These are phyloP conservation scores for Nymphicus hollandicus DNA, from an alignment of 2,113 vertebrate genomes.

Conservation along the genomic window DNA sequence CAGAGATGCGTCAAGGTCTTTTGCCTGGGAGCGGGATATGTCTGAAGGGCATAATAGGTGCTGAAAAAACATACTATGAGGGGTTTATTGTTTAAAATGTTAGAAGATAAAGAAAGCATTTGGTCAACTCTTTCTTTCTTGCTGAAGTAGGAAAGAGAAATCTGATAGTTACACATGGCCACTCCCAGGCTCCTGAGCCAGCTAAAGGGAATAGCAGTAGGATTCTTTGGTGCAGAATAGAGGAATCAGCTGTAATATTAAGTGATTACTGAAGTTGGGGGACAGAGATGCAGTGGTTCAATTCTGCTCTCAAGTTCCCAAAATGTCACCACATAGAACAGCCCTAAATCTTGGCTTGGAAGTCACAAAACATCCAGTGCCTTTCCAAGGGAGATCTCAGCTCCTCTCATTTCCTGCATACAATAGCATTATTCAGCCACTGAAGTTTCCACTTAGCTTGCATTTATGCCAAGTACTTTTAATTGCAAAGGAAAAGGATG, in stretches of 20 bases:
- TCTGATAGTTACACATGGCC: background rate
- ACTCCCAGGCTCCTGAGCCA: background rate
- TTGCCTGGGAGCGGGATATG: background rate
- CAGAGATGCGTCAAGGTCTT: slow-evolving; percentile 28
- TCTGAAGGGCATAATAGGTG: background rate
- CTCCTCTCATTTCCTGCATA: slow-evolving; percentile 58
- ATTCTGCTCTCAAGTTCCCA: background rate
- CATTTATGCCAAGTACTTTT: slow-evolving; percentile 65
- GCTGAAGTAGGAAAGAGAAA: background rate
- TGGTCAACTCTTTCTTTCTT: background rate
- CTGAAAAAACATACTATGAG: background rate
- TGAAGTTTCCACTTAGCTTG: slow-evolving; percentile 65
- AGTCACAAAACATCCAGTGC: slow-evolving; percentile 29
- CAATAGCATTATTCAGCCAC: slow-evolving; percentile 61
- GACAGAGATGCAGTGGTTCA: background rate
- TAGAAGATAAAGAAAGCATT: background rate
- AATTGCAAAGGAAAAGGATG: slow-evolving; percentile 65
- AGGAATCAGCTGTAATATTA: background rate
- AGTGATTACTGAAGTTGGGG: background rate
- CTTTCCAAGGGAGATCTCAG: slow-evolving; percentile 21
- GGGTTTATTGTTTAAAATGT: background rate
- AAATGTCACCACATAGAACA: background rate
- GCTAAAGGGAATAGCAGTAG: background rate
- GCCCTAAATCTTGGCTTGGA: slow-evolving; percentile 28
- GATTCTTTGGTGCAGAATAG: background rate